Evolutionary conservation across 2,888 invertebrate genomes (phyloP).

Genomic region (Mellilla xanthometata): DNA sequence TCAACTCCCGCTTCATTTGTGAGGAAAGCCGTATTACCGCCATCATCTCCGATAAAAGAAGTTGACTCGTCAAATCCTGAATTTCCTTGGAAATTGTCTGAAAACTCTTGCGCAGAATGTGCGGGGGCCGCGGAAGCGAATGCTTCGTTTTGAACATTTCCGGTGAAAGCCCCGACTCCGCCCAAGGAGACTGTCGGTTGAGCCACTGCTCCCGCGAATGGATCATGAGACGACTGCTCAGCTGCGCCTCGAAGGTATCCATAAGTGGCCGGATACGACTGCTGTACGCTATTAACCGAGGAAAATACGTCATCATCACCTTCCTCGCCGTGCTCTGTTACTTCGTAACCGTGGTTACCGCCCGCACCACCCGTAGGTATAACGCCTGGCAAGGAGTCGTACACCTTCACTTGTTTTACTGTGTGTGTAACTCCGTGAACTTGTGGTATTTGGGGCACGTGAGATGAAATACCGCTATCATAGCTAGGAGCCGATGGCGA

Average conservation of each 20-base stretch:
- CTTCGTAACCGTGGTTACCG: slow-evolving; percentile 59
- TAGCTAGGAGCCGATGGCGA: slow-evolving; percentile 50
- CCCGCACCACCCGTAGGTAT: slow-evolving; percentile 43
- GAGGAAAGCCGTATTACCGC: slow-evolving; percentile 40
- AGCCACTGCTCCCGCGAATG: slow-evolving; percentile 46
- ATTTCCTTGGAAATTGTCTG: slow-evolving; percentile 42
- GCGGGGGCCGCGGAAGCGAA: slow-evolving; percentile 45
- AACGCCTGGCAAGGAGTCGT: slow-evolving; percentile 60
- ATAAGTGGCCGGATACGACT: slow-evolving; percentile 59
- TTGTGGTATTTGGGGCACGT: slow-evolving; percentile 40
- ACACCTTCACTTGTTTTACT: slow-evolving; percentile 71
- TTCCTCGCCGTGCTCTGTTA: slow-evolving; percentile 67
- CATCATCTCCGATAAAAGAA: slow-evolving; percentile 47
- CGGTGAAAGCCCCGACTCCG: slow-evolving; percentile 49
- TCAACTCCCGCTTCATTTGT: slow-evolving; percentile 41
- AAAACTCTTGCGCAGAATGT: slow-evolving; percentile 46
- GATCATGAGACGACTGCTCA: slow-evolving; percentile 47
- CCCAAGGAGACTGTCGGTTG: slow-evolving; percentile 47
- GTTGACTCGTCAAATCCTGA: slow-evolving; percentile 50
- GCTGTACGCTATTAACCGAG: slow-evolving; percentile 56
- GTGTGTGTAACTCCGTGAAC: slow-evolving; percentile 58
- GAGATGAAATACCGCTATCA: slow-evolving; percentile 35
- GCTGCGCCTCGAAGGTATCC: slow-evolving; percentile 56
- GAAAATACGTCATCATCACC: slow-evolving; percentile 64
- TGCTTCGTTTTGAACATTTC: slow-evolving; percentile 42